Base-by-base conservation (phyloP, 2,888 invertebrate genomes). In the Chorisops tibialis region DNA sequence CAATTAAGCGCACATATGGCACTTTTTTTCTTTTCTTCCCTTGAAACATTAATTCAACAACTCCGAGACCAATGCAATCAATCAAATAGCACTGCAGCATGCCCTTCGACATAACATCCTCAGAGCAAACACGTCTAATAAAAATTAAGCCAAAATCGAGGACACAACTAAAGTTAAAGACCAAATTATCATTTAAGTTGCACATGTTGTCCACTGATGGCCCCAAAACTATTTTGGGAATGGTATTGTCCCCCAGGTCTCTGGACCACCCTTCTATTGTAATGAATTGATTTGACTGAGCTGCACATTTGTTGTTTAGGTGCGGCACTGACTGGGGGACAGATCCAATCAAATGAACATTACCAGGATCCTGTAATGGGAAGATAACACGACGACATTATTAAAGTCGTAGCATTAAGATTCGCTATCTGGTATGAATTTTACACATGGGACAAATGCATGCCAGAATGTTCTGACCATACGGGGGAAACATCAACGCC, bases 241-340 rank as follows among this genome's bases (percentile, higher is more conserved):
- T 6, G 14, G 2, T 7, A 41, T 41, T 12, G 9, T 41, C 41
- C 41, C 14, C 41, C 18, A 18, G 30, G 9, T 30, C 30, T 30
- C 30, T 30, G 2, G 30, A 7, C 14, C 9, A 18, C 14, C 41
- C 18, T 18, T 18, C 41, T 41, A 14, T 51, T 24, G 47, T 61
- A 61, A 61, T 61, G 61, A 61, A 61, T 61, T 54, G 61, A 61
- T 61, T 61, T 54, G 47, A 51, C 47, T 61, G 52, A 50, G 54
- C 19, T 21, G 37, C 39, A 39, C 18, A 14, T 41, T 18, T 16
- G n/a, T n/a, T n/a, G n/a, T n/a, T n/a, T n/a, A n/a, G n/a, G n/a
- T n/a, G n/a, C n/a, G 5, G 18, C 3, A 14, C 6, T 41, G 16
- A 41, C 5, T 22, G 22, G 30, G 49, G 43, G 19, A 47, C 61